phyloP scores from a whole-genome alignment of 2,888 invertebrate species.

The Mycalesis mineus region DNA sequence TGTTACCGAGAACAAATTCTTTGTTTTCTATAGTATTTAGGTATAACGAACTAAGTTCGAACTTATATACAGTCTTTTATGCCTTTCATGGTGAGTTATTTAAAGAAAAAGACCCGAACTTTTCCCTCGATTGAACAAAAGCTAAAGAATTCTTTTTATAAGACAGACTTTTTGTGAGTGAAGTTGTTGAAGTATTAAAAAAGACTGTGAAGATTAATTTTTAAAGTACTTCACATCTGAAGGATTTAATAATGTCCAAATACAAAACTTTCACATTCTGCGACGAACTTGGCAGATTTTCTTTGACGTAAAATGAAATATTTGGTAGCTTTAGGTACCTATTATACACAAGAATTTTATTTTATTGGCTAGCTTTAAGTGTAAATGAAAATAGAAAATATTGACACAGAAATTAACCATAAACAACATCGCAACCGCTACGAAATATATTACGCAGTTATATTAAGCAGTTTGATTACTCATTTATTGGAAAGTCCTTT shows the following conservation, averaged over 20 bases:
- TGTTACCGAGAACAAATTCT: constrained; percentile 51
- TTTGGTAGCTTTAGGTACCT: too few relatives aligned
- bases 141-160: constrained; percentile 29
- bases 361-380: too few relatives aligned
- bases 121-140: constrained; percentile 29
- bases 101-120: constrained; percentile 24
- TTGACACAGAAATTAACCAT: too few relatives aligned
- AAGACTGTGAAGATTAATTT: constrained; percentile 15
- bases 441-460: too few relatives aligned
- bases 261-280: constrained; percentile 4
- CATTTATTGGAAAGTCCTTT: too few relatives aligned
- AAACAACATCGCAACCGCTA: too few relatives aligned
- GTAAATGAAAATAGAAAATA: too few relatives aligned
- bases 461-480: too few relatives aligned
- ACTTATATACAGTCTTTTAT: constrained; percentile 27
- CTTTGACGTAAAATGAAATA: not conserved
- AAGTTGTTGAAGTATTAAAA: constrained; percentile 21
- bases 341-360: too few relatives aligned
- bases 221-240: constrained; percentile 7
- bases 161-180: constrained; percentile 19
- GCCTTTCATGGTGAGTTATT: constrained; percentile 30
- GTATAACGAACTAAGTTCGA: constrained; percentile 21
- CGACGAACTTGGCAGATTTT: not conserved
- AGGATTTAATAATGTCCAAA: constrained; percentile 8
- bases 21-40: constrained; percentile 46